A percentile compares a stretch with the other conserved stretches of the same genome.
Conservation (phyloP, 2,888 invertebrate genomes). For the Miltochrista miniata region DNA sequence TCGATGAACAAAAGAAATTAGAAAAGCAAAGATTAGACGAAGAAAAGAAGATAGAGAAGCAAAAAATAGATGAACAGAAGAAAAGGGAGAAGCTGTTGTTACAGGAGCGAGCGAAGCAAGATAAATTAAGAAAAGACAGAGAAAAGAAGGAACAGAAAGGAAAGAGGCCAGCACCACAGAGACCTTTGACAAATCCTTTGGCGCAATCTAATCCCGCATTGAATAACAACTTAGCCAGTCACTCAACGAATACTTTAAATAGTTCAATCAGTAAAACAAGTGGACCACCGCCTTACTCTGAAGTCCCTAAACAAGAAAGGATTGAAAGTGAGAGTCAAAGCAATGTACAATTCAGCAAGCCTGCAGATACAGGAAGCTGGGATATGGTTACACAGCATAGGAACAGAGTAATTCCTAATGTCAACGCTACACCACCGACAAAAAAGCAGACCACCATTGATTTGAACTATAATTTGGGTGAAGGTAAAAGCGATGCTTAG, state of each 20-base stretch:
- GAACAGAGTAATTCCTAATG: conserved; percentile 35
- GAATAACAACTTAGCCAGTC: conserved; percentile 19
- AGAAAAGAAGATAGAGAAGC: conserved; percentile 59
- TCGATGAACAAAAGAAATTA: conserved; percentile 34
- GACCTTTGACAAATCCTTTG: conserved; percentile 22
- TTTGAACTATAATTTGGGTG: conserved; percentile 56
- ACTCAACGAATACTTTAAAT: conserved; percentile 61
- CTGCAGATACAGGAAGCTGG: conserved; percentile 70
- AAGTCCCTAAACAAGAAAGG: conserved; percentile 27
- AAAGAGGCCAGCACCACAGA: conserved; percentile 30
- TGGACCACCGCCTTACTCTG: conserved; percentile 70
- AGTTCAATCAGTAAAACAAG: conserved; percentile 70
- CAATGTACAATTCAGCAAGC: conserved; percentile 62
- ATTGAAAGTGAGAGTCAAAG: conserved; percentile 45
- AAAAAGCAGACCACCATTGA: conserved; percentile 50
- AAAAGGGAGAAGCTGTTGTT: conserved; percentile 50
- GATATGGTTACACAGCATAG: conserved; percentile 81
- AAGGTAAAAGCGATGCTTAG: conserved; percentile 56
- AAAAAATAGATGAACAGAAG: conserved; percentile 52
- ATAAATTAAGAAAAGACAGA: conserved; percentile 30
- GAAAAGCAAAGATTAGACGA: conserved; percentile 50
- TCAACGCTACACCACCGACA: conserved; percentile 19
- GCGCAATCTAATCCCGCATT: conserved; percentile 16
- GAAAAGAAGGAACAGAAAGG: conserved; percentile 40
- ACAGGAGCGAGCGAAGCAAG: conserved; percentile 38